A percentile compares a stretch with the other conserved stretches of the same genome.
These are phyloP conservation scores for Scaeva pyrastri DNA, from an alignment of 2,888 invertebrate genomes.

Conservation along the genomic window DNA sequence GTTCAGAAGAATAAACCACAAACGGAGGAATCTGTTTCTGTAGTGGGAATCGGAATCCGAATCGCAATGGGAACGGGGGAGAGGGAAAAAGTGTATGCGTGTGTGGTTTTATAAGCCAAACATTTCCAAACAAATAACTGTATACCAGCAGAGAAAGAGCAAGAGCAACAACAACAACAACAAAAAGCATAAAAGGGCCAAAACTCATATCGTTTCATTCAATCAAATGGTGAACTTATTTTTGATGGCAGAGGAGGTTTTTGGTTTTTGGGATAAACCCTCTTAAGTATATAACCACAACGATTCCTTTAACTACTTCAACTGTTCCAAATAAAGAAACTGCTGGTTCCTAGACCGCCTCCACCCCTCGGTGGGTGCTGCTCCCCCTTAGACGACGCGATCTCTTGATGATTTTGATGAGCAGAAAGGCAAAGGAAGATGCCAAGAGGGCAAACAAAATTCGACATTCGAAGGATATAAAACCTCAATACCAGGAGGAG, in stretches of 20 bases:
- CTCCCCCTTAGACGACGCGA: neutral
- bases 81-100: conserved; percentile 21
- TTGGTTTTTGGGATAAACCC: conserved; percentile 51
- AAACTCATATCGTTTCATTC: conserved; percentile 68
- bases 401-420: conserved; percentile 18
- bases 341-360: neutral
- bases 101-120: conserved; percentile 53
- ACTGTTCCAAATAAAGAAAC: conserved; percentile 52
- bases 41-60: too few relatives aligned
- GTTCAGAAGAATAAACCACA: conserved; percentile 8
- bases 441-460: conserved; percentile 44
- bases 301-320: conserved; percentile 63
- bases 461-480: conserved; percentile 54
- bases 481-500: conserved; percentile 45
- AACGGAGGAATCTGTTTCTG: too few relatives aligned
- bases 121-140: conserved; percentile 1
- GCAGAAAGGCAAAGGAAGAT: conserved; percentile 23
- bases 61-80: neutral
- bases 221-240: conserved; percentile 65
- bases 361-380: neutral
- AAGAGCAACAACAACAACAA: conserved; percentile 19
- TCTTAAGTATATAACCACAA: conserved; percentile 55
- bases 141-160: too few relatives aligned
- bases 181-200: conserved; percentile 21
- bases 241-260: conserved; percentile 33